Conservation (phyloP, 92 coral and sea anemone species). For the Epizoanthus illoricatus region DNA sequence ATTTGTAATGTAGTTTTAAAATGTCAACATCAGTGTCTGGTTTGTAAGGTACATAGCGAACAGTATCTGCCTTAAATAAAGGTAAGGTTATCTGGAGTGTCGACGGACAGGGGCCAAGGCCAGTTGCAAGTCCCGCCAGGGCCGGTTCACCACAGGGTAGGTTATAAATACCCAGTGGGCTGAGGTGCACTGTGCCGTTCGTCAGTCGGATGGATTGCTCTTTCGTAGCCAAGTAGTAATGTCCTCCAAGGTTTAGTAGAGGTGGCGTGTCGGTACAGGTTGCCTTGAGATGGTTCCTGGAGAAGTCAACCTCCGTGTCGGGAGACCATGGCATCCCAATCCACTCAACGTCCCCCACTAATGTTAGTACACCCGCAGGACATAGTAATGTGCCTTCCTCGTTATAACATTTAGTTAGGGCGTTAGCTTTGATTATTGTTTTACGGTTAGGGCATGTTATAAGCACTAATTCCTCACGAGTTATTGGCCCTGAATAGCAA, state of each 20-base stretch:
- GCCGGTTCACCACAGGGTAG: too few species aligned
- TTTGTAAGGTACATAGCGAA: too few species aligned
- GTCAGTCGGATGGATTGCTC: too few species aligned
- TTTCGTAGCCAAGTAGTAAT: not conserved
- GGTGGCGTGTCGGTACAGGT: slow-evolving; percentile 18
- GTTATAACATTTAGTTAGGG: slow-evolving; percentile 13
- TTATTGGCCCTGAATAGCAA: slow-evolving; percentile 29
- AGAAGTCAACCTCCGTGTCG: slow-evolving; percentile 5
- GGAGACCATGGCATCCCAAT: slow-evolving; percentile 40
- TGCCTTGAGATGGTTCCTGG: slow-evolving; percentile 13
- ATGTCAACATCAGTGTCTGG: too few species aligned
- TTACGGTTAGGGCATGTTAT: slow-evolving; percentile 32
- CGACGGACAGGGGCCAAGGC: too few species aligned
- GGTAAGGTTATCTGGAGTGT: too few species aligned
- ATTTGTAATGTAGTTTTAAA: too few species aligned
- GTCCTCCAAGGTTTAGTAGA: slow-evolving; percentile 40
- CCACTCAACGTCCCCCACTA: slow-evolving; percentile 30
- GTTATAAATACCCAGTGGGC: too few species aligned
- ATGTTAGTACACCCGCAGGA: slow-evolving; percentile 24
- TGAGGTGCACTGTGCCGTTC: too few species aligned
- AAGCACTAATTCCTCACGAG: slow-evolving; percentile 13
- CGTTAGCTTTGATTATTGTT: slow-evolving; percentile 23
- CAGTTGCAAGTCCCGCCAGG: too few species aligned
- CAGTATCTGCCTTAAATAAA: too few species aligned
- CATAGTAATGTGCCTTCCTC: slow-evolving; percentile 32